phyloP scores from a whole-genome alignment of 2,113 vertebrate genomes.

The Pipra filicauda region DNA sequence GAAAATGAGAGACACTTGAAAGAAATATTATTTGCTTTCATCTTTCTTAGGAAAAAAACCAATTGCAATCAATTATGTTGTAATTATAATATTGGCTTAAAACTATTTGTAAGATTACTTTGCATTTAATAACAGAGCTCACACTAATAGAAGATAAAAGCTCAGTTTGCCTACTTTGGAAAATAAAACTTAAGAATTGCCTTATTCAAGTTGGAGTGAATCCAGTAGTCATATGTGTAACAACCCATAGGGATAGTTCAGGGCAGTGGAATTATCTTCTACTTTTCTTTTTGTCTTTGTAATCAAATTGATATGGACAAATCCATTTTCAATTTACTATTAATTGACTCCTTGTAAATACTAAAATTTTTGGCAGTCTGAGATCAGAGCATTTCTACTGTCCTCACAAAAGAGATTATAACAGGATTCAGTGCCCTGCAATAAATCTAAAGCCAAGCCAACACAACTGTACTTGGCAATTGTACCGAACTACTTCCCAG shows the following conservation, averaged over 20 bases:
- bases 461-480: background rate
- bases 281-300: background rate
- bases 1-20: background rate
- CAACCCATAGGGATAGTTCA: background rate
- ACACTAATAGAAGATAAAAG: conserved; percentile 27
- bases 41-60: background rate
- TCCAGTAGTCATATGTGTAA: background rate
- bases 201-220: background rate
- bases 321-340: conserved; percentile 26
- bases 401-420: background rate
- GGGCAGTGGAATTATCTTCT: background rate
- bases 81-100: conserved; percentile 20
- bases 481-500: background rate
- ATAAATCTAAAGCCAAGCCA: background rate
- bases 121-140: conserved; percentile 10
- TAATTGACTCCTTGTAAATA: background rate
- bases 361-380: background rate
- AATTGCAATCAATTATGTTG: conserved; percentile 23
- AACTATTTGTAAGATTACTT: conserved; percentile 31
- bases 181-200: conserved; percentile 5
- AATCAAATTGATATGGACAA: conserved; percentile 4
- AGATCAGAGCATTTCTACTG: background rate
- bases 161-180: conserved; percentile 22
- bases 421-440: background rate
- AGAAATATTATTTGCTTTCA: background rate